These are phyloP conservation scores for Hirtodrosophila duncani DNA, from an alignment of 2,888 invertebrate species.

Conservation along the genomic window DNA sequence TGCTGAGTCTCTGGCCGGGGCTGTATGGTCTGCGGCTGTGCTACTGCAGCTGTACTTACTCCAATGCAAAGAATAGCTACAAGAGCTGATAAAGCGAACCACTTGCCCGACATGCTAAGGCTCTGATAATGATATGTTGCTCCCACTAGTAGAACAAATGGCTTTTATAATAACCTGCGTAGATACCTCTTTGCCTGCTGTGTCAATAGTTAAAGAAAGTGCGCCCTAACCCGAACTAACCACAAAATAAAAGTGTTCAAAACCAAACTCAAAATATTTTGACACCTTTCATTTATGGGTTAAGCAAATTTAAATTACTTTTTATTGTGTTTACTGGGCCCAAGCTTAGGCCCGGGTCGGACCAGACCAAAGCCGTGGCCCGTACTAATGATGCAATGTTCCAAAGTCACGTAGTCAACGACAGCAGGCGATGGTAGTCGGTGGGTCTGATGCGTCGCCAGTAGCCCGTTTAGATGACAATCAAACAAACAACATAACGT, in stretches of 20 bases:
- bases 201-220: conserved; percentile 33
- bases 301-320: conserved; percentile 71
- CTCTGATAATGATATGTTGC: conserved; percentile 36
- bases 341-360: conserved; percentile 19
- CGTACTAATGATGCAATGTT: conserved; percentile 63
- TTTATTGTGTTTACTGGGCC: conserved; percentile 62
- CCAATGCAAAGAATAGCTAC: conserved; percentile 36
- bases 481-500: no score
- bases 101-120: conserved; percentile 46
- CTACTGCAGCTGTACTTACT: conserved; percentile 1
- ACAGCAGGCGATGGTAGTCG: no score
- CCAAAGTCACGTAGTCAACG: conserved; percentile 58
- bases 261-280: conserved; percentile 46
- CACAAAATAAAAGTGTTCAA: conserved; percentile 14
- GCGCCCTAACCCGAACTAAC: not conserved
- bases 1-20: conserved; percentile 17
- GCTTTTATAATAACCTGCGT: conserved; percentile 41
- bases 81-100: conserved; percentile 35
- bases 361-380: conserved; percentile 13
- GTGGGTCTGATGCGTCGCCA: no score
- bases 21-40: not conserved
- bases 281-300: conserved; percentile 65
- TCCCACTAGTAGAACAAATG: not conserved
- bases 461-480: conserved; percentile 30
- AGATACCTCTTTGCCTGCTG: no score